Base-by-base conservation (phyloP, 2,888 invertebrate species). In the Cerceris ruficornis region DNA sequence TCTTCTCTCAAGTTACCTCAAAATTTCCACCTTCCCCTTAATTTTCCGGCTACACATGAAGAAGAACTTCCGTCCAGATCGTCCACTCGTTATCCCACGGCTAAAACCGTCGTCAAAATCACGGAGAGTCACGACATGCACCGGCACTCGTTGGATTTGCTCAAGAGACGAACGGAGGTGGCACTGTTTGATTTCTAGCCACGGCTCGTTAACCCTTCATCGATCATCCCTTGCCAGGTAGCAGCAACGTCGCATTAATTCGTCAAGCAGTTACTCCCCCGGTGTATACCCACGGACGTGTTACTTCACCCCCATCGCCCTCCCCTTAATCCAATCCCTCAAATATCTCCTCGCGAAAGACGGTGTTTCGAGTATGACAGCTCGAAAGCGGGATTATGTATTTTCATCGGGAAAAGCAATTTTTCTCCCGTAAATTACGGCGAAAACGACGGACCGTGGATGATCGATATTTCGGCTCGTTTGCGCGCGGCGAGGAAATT, bases 141-240 rank as follows among this genome's bases (percentile, higher is more conserved):
- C 52, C 6, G 46, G 39, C 70, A 69, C 64, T 77, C 75, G 85
- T 75, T 78, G 13, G 70, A 80, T 82, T 81, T 72, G 72, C 80
- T 64, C 58, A n/a, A 57, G 74, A 75, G 69, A 68, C 59, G 71
- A 75, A 74, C 28, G 52, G 58, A 52, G 67, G 64, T 17, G 14
- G 64, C 28, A 58, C 73, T 83, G 85, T 88, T 88, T 85, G 84
- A 88, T 88, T 86, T 87, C 82, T 72, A 82, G 69, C 77, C 82
- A 80, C 74, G 87, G 82, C 87, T 88, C 86, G 87, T 88, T 88
- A 88, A 84, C 83, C 87, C 77, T 83, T 86, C 85, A 86, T 87
- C 86, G 87, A 88, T 88, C 86, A 82, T 60, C 77, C 72, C 58
- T 58, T 43, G 61, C 68, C 52, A 52, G 43, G 74, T 69, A 50